Evolutionary conservation across 2,888 invertebrate species (phyloP).

Genomic region (Yponomeuta cagnagella): DNA sequence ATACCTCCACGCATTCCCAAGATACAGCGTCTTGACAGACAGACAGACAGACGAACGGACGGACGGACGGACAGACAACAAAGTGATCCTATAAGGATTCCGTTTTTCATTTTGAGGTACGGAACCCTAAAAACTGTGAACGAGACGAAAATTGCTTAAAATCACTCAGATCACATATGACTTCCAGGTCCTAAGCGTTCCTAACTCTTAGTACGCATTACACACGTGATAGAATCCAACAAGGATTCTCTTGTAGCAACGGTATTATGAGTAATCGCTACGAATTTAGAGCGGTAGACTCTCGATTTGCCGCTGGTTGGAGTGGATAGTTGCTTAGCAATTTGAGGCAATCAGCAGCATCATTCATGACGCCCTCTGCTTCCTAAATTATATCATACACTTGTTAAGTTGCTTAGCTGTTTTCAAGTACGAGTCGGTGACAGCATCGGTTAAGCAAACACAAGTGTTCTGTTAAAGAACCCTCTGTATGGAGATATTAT

Average conservation of each 20-base stretch:
- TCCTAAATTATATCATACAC: slow-evolving; percentile 25
- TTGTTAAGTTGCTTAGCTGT: slow-evolving; percentile 27
- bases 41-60: no score
- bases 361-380: slow-evolving; percentile 29
- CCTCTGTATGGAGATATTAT: no score
- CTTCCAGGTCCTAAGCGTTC: neutral
- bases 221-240: neutral
- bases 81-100: no score
- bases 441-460: no score
- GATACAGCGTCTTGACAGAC: no score
- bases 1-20: no score
- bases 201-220: neutral
- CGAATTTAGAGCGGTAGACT: slow-evolving; percentile 23
- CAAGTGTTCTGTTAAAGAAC: no score
- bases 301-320: slow-evolving; percentile 49
- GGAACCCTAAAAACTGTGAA: neutral
- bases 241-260: neutral
- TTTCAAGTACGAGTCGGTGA: neutral
- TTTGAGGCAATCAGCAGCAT: slow-evolving; percentile 46
- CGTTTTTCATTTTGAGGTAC: no score
- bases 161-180: neutral
- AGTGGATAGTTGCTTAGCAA: slow-evolving; percentile 30
- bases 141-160: neutral
- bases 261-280: neutral
- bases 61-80: no score